A percentile compares a stretch with the other conserved stretches of the same genome.
Conservation (phyloP, 1,140 invertebrate genomes). For the Chymomyza costata region DNA sequence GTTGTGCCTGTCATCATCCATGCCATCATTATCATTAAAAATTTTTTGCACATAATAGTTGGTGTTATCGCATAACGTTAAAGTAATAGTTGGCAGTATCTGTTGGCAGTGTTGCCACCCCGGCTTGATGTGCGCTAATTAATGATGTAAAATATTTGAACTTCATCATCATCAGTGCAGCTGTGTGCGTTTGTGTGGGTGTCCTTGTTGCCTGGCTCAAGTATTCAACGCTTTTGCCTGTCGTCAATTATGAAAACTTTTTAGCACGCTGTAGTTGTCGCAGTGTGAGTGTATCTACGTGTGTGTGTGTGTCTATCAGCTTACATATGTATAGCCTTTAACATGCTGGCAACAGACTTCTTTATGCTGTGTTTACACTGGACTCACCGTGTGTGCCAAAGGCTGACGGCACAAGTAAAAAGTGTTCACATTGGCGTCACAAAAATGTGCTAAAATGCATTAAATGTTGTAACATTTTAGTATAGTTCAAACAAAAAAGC, state of each 20-base stretch:
- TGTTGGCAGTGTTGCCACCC: conserved; percentile 31
- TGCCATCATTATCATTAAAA: conserved; percentile 44
- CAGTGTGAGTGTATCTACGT: conserved; percentile 11
- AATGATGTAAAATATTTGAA: conserved; percentile 70
- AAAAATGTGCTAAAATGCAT: too few species aligned
- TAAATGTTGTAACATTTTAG: too few species aligned
- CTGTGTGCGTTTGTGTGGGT: too few species aligned
- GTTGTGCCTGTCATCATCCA: too few species aligned
- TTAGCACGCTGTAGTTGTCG: conserved; percentile 38
- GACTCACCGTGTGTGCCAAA: too few species aligned
- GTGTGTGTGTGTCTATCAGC: not conserved
- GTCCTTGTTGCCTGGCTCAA: too few species aligned
- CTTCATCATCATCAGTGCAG: conserved; percentile 46
- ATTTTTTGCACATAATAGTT: conserved; percentile 58
- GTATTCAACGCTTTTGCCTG: conserved; percentile 29
- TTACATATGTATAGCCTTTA: too few species aligned
- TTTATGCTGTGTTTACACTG: too few species aligned
- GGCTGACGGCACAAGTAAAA: too few species aligned
- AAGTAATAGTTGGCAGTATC: conserved; percentile 67
- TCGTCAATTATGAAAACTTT: conserved; percentile 69
- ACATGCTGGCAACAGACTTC: too few species aligned
- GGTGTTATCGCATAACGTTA: conserved; percentile 60
- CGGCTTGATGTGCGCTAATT: conserved; percentile 57
- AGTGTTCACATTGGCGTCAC: too few species aligned
- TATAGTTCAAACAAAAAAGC: too few species aligned